Percentiles rank a stretch among this genome's conserved stretches.
Evolutionary conservation across 2,113 vertebrate species (phyloP).

Genomic region (Tetraodon nigroviridis): DNA sequence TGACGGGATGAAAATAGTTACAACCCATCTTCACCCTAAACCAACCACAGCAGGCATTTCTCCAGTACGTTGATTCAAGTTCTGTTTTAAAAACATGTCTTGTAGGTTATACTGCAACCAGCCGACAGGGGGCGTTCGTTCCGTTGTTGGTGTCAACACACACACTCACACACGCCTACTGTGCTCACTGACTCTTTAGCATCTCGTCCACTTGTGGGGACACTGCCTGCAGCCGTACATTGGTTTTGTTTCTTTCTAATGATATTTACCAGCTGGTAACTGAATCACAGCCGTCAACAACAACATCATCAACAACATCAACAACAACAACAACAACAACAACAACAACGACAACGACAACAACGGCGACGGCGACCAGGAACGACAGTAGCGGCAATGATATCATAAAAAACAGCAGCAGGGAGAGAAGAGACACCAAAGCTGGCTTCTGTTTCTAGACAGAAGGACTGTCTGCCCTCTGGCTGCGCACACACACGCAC

Average conservation of each 20-base stretch:
- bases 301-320: neutral
- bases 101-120: too few relatives aligned
- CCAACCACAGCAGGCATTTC: too few relatives aligned
- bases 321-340: neutral
- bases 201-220: constrained; percentile 9
- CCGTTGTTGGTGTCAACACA: neutral
- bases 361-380: neutral
- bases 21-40: too few relatives aligned
- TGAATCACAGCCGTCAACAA: constrained; percentile 7
- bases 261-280: neutral
- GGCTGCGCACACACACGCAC: constrained; percentile 2
- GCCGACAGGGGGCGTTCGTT: neutral
- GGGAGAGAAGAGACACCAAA: constrained; percentile 10
- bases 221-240: neutral
- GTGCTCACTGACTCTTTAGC: constrained; percentile 3
- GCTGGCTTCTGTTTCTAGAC: constrained; percentile 37
- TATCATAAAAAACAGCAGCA: constrained; percentile 17
- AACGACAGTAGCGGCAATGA: constrained; percentile 3
- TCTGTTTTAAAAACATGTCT: too few relatives aligned
- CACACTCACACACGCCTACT: constrained; percentile 1
- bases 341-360: neutral
- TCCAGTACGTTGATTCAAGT: too few relatives aligned
- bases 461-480: constrained; percentile 37
- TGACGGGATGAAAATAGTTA: too few relatives aligned
- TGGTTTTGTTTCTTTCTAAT: constrained; percentile 1